Evolutionary conservation across 1,140 invertebrate species (phyloP).

Genomic region (Periplaneta americana): DNA sequence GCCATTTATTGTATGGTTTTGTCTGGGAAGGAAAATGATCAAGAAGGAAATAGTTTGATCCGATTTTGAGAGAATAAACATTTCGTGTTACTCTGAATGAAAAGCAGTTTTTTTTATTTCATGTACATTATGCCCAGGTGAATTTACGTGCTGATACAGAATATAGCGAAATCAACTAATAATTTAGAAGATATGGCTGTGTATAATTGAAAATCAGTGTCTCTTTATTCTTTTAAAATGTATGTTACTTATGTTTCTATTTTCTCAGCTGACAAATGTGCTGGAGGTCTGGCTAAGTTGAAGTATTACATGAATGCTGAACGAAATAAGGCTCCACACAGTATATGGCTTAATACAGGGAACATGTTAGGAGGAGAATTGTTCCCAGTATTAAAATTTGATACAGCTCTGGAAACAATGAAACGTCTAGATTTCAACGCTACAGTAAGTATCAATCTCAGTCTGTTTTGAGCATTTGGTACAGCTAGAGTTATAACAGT

Average conservation of each 20-base stretch:
- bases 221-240: too few relatives aligned
- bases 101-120: background rate
- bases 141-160: background rate
- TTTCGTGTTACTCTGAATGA: too few relatives aligned
- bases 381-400: background rate
- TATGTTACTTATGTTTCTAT: background rate
- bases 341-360: background rate
- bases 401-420: background rate
- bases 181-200: too few relatives aligned
- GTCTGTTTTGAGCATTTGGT: background rate
- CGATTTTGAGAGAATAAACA: too few relatives aligned
- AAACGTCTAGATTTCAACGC: background rate
- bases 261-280: background rate
- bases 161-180: background rate
- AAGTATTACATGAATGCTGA: background rate
- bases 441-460: too few relatives aligned
- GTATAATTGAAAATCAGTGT: too few relatives aligned
- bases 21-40: too few relatives aligned
- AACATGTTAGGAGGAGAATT: background rate
- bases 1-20: too few relatives aligned
- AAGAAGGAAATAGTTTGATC: too few relatives aligned
- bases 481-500: background rate
- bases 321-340: background rate
- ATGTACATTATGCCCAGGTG: background rate
- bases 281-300: background rate